These are phyloP conservation scores for Xiphophorus hellerii DNA, from an alignment of 2,113 vertebrate genomes.

Conservation along the genomic window DNA sequence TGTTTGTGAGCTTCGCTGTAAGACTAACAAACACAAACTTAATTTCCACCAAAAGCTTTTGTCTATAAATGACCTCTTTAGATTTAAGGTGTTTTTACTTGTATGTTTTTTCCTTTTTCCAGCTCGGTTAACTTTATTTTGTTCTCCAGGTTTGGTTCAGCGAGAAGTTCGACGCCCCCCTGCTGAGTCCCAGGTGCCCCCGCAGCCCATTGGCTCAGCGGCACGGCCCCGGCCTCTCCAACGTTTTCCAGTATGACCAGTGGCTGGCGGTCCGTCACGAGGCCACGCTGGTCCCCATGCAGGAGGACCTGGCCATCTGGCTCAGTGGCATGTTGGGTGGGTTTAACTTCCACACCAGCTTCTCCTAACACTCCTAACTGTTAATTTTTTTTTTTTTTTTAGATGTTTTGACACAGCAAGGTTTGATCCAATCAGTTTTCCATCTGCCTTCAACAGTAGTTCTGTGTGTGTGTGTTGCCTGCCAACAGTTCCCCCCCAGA, in stretches of 20 bases:
- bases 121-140: not conserved
- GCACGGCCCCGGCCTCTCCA: conserved; percentile 89
- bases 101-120: too few species aligned
- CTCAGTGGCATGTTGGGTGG: conserved; percentile 90
- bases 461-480: not conserved
- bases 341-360: not conserved
- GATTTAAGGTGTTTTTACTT: too few species aligned
- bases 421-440: not conserved
- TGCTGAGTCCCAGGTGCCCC: conserved; percentile 81
- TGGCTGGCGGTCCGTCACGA: conserved; percentile 95
- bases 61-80: too few species aligned
- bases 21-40: too few species aligned
- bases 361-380: not conserved
- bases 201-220: conserved; percentile 85
- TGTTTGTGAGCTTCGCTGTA: too few species aligned
- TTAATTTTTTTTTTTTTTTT: not conserved
- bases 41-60: too few species aligned
- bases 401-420: not conserved
- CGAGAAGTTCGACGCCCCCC: conserved; percentile 84
- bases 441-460: too few species aligned
- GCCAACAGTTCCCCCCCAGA: conserved; percentile 2
- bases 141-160: conserved; percentile 89
- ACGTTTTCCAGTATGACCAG: conserved; percentile 93
- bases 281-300: conserved; percentile 93
- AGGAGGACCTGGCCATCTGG: conserved; percentile 96